phyloP scores from a whole-genome alignment of 2,888 invertebrate genomes.

The Parnassius glacialis region DNA sequence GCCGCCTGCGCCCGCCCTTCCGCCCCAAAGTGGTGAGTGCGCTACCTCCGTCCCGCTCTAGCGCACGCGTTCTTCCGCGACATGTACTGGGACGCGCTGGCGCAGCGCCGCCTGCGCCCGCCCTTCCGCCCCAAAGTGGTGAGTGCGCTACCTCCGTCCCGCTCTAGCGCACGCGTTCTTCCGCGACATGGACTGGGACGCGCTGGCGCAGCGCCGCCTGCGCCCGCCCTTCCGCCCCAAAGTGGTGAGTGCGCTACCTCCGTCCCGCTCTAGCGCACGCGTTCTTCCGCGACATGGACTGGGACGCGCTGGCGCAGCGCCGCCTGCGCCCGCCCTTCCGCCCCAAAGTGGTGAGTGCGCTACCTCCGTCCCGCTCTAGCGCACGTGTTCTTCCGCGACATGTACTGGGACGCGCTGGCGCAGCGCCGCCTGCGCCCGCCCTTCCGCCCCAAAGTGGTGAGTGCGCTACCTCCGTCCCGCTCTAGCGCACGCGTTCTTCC shows the following conservation, averaged over 20 bases:
- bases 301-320: slow-evolving; percentile 95
- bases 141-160: slow-evolving; percentile 56
- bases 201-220: slow-evolving; percentile 92
- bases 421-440: slow-evolving; percentile 96
- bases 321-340: slow-evolving; percentile 98
- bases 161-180: slow-evolving; percentile 90
- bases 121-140: slow-evolving; percentile 99
- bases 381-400: slow-evolving; percentile 95
- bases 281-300: slow-evolving; percentile 97
- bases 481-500: slow-evolving; percentile 91
- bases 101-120: slow-evolving; percentile 94
- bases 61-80: slow-evolving; percentile 95
- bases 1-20: slow-evolving; percentile 97
- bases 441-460: slow-evolving; percentile 98
- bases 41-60: no score
- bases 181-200: slow-evolving; percentile 97
- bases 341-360: slow-evolving; percentile 95
- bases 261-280: slow-evolving; percentile 81
- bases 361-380: slow-evolving; percentile 40
- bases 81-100: slow-evolving; percentile 97
- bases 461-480: slow-evolving; percentile 45
- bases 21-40: slow-evolving; percentile 96
- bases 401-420: slow-evolving; percentile 98
- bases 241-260: slow-evolving; percentile 86
- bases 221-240: slow-evolving; percentile 99